Percentiles rank a stretch among this genome's conserved stretches.
These are phyloP conservation scores for Tenebrio molitor DNA, from an alignment of 1,140 invertebrate species.

Conservation along the genomic window DNA sequence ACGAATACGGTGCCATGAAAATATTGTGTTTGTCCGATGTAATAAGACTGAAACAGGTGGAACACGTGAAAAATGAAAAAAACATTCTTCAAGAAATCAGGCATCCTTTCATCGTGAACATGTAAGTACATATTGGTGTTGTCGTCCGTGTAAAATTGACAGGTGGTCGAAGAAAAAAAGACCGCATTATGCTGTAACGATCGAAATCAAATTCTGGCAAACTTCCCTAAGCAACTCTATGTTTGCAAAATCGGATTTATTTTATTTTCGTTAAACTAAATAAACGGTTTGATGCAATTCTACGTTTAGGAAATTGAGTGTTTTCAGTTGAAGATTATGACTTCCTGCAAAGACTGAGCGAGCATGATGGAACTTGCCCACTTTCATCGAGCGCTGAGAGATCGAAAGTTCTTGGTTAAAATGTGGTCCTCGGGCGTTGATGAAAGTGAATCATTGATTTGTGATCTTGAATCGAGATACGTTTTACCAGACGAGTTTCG, in stretches of 20 bases:
- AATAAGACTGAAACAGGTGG: constrained; percentile 92
- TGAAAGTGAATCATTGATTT: constrained; percentile 17
- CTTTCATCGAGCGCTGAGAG: not conserved
- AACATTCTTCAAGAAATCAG: constrained; percentile 88
- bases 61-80: constrained; percentile 96
- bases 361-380: not conserved
- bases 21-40: constrained; percentile 93
- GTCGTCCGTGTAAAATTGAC: not conserved
- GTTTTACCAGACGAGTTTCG: not conserved
- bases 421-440: constrained; percentile 4
- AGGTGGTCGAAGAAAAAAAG: constrained; percentile 12
- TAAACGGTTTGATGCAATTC: constrained; percentile 16
- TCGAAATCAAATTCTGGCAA: not conserved
- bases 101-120: constrained; percentile 95
- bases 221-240: not conserved
- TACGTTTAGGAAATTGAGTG: not conserved
- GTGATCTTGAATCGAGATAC: not conserved
- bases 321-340: not conserved
- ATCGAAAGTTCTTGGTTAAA: constrained; percentile 27
- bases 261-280: constrained; percentile 9
- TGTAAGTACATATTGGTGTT: constrained; percentile 81
- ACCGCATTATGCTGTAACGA: not conserved
- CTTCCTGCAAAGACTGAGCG: not conserved
- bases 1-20: constrained; percentile 90
- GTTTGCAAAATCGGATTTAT: not conserved